phyloP scores from a whole-genome alignment of 1,140 invertebrate species.

The Melipona quadrifasciata region DNA sequence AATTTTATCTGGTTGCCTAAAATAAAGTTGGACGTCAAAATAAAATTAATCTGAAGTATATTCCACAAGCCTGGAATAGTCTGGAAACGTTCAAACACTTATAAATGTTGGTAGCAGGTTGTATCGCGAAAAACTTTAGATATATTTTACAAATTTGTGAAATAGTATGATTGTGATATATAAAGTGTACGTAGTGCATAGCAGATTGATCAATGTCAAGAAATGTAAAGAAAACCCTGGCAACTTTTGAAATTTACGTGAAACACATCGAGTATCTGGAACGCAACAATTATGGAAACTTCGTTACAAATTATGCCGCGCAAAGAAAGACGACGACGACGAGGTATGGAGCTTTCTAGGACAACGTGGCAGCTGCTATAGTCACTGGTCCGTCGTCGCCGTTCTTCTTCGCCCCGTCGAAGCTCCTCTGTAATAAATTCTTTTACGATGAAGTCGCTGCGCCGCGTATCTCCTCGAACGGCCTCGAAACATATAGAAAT shows the following conservation, averaged over 20 bases:
- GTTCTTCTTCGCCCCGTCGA: background rate
- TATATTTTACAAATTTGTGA: too few relatives aligned
- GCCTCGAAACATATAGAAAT: background rate
- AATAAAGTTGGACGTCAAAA: background rate
- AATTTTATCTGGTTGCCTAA: background rate
- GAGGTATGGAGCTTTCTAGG: background rate
- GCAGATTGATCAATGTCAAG: background rate
- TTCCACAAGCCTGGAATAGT: background rate
- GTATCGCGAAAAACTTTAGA: too few relatives aligned
- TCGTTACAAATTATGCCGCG: background rate
- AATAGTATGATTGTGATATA: too few relatives aligned
- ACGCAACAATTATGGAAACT: background rate
- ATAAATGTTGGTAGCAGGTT: background rate
- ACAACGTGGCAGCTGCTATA: background rate
- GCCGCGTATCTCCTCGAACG: background rate
- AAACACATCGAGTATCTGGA: background rate
- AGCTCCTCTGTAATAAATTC: conserved; percentile 8
- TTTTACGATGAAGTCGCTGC: conserved; percentile 8
- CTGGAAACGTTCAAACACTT: background rate
- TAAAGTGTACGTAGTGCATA: background rate
- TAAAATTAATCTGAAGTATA: background rate
- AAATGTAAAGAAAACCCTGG: background rate
- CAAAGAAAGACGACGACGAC: background rate
- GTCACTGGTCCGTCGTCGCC: background rate
- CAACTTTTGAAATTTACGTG: background rate